Evolutionary conservation across 1,140 invertebrate genomes (phyloP), one percentile per base, ranked within the genome.

Genomic region (Tyrophagus putrescentiae): DNA sequence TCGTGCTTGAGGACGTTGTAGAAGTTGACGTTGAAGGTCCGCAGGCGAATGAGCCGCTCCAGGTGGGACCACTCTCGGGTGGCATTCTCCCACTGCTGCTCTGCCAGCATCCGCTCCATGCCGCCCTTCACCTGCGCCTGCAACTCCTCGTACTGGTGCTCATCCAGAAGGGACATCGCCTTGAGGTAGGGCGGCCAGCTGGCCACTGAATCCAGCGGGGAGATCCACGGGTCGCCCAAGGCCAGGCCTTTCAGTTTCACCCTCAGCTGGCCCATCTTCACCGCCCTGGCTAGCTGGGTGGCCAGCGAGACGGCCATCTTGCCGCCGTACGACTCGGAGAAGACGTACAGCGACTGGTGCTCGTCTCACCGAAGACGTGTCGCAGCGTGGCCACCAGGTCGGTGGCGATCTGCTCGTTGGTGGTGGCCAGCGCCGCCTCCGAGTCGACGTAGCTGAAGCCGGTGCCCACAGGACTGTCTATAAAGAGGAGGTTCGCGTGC

Each of bases 381-480:
- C 73, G 76, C 65, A 89, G 76, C 9, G 87, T 72, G 39, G 76
- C 75, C 0, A 89, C 72, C 56, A 92, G 79, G 74, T 92, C 87
- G n/a, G 70, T 44, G 1, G 83, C 85, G 21, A 89, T 87, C 75
- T 85, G 73, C 28, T 73, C 70, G 64, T 88, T 87, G 64, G 81
- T 78, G 6, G 73, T 79, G 4, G 79, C 78, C 41, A 80, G 73
- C 27, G 75, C 70, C n/a, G 65, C 66, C 0, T 67, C 61, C 61
- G 75, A 69, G n/a, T 83, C 81, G 0, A 82, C 82, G 67, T 87
- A 87, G 71, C 86, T 90, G 70, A 79, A 92, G 0, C 87, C 87
- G n/a, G 84, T 79, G 1, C 87, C 87, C 4, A 92, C 86, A 1
- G 87, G 87, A 71, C 87, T 90, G 67, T 92, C 87, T 18, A 91